phyloP scores from a whole-genome alignment of 2,888 invertebrate genomes.

The Noctua comes region DNA sequence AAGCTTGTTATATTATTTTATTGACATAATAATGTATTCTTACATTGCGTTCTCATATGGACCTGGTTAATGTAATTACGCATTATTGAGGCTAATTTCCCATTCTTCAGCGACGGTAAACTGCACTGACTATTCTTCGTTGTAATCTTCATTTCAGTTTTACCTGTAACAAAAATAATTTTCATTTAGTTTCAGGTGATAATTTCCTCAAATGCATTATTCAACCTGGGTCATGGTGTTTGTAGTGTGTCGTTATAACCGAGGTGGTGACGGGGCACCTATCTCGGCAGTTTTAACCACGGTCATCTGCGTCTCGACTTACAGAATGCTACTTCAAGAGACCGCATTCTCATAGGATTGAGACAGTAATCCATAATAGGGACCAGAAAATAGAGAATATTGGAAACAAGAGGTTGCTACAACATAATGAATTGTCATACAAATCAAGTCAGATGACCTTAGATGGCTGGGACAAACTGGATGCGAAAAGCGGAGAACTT shows the following conservation, averaged over 20 bases:
- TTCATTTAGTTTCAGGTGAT: background rate
- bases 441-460: background rate
- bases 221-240: background rate
- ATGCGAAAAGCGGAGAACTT: background rate
- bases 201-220: too few species aligned
- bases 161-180: conserved; percentile 30
- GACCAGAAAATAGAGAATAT: background rate
- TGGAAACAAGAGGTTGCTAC: background rate
- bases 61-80: background rate
- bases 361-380: conserved; percentile 41
- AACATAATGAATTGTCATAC: background rate
- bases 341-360: conserved; percentile 46
- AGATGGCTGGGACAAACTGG: background rate
- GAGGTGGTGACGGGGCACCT: conserved; percentile 50
- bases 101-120: background rate
- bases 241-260: conserved; percentile 84
- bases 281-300: conserved; percentile 68
- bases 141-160: background rate
- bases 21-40: background rate
- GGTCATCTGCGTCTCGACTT: conserved; percentile 58
- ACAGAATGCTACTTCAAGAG: conserved; percentile 42
- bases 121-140: background rate
- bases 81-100: background rate
- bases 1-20: background rate
- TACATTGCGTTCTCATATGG: background rate